A percentile compares a stretch with the other conserved stretches of the same genome.
Evolutionary conservation across 2,113 vertebrate genomes (phyloP).

Genomic region (Ramphastos sulfuratus): DNA sequence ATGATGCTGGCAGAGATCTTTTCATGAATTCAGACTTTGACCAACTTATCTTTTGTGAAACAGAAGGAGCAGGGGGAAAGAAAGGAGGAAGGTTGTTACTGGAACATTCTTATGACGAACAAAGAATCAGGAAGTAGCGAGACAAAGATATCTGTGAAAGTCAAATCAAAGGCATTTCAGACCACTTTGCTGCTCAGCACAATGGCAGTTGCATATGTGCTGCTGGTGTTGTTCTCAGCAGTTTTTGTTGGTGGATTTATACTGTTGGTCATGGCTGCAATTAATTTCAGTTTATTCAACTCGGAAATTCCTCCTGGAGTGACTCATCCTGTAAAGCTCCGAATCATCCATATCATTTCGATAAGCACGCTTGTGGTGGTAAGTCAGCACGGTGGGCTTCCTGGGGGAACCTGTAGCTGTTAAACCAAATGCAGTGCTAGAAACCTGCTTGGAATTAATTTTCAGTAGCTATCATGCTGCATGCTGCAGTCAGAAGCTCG

Average conservation of each 20-base stretch:
- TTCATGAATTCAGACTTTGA: background rate
- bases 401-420: background rate
- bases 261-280: slow-evolving; percentile 78
- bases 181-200: background rate
- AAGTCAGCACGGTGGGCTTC: slow-evolving; percentile 47
- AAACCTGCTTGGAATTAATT: background rate
- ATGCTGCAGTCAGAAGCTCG: background rate
- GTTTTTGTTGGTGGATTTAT: slow-evolving; percentile 74
- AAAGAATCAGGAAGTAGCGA: slow-evolving; percentile 52
- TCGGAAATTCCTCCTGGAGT: slow-evolving; percentile 80
- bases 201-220: slow-evolving; percentile 73
- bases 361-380: slow-evolving; percentile 77
- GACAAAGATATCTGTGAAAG: slow-evolving; percentile 40
- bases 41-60: background rate
- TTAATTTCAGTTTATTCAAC: slow-evolving; percentile 80
- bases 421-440: background rate
- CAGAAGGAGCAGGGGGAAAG: background rate
- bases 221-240: slow-evolving; percentile 74
- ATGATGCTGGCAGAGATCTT: background rate
- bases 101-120: background rate
- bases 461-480: background rate
- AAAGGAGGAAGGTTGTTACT: background rate
- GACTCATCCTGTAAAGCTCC: slow-evolving; percentile 74
- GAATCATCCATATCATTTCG: slow-evolving; percentile 66
- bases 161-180: slow-evolving; percentile 14